Base-by-base conservation (phyloP, 2,113 vertebrate genomes). In the Oryzias woworae region DNA sequence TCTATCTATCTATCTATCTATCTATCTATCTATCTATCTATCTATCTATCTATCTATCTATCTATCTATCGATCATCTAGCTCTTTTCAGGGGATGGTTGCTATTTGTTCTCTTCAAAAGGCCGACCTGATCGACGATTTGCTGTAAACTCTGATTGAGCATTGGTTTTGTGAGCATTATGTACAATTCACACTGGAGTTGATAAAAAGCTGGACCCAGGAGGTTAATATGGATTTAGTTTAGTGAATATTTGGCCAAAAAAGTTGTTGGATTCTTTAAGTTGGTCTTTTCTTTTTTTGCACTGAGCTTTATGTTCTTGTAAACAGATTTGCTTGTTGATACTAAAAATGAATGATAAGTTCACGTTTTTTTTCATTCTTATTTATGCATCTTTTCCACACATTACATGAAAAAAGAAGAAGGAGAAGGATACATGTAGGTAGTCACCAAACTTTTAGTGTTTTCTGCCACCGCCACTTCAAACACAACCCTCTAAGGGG, bases 11-110 rank as follows among this genome's bases (percentile, higher is more conserved):
- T 52, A 51, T 52, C 50, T 52, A 26, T 52, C 50, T 52, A 52
- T 52, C 23, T 52, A 52, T 52, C 49, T 51, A 26, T 20, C 50
- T 26, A 20, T 45, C 45, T 47, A 47, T 47, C 45, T 47, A 47
- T 47, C 45, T 47, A 47, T 47, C 45, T 47, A 47, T 47, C 45
- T 47, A 47, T 47, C 45, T 47, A 47, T 47, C 45, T 18, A 18
- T 47, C 45, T 47, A 47, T 47, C 45, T 47, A 47, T 47, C 45
- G 5, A 47, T 20, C 20, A n/a, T n/a, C n/a, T n/a, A n/a, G n/a
- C n/a, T n/a, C 45, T 23, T 50, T 20, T 55, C 17, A 52, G 64
- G 52, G 26, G 59, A 42, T 66, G 67, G 71, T 82, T 69, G 60
- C 12, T 24, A 53, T 57, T 63, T 71, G 26, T 23, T 42, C 31